Conservation (phyloP, 2,888 invertebrate genomes). For the Silvanus unidentatus region DNA sequence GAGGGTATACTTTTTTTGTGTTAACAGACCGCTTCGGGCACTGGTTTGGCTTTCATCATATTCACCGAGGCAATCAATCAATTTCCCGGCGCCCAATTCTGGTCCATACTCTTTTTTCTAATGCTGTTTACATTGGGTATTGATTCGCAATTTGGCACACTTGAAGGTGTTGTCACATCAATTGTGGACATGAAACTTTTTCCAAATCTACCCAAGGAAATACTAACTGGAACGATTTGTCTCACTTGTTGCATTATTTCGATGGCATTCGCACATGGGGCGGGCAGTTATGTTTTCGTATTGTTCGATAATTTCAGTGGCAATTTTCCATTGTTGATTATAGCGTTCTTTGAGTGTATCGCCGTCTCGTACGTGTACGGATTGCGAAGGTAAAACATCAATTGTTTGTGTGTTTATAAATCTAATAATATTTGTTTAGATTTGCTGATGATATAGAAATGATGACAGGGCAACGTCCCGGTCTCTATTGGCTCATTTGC, state of each 20-base stretch:
- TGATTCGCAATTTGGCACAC: constrained; percentile 92
- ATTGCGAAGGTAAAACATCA: constrained; percentile 64
- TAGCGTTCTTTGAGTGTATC: constrained; percentile 88
- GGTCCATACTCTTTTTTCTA: constrained; percentile 93
- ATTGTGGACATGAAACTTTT: constrained; percentile 92
- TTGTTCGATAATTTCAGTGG: constrained; percentile 92
- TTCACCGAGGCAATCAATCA: constrained; percentile 98
- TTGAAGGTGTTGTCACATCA: constrained; percentile 93
- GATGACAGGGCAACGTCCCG: constrained; percentile 88
- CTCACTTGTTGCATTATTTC: constrained; percentile 76
- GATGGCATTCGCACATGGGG: constrained; percentile 86
- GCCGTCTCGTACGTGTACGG: constrained; percentile 94
- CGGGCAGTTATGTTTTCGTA: constrained; percentile 90
- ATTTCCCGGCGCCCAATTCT: constrained; percentile 92
- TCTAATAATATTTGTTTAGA: constrained; percentile 44
- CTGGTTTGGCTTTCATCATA: constrained; percentile 93
- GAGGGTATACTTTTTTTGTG: constrained; percentile 12
- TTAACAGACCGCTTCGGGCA: constrained; percentile 88
- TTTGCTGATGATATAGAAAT: constrained; percentile 91
- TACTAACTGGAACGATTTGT: constrained; percentile 76
- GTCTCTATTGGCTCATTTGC: constrained; percentile 86
- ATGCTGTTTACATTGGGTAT: constrained; percentile 96
- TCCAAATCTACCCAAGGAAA: constrained; percentile 85
- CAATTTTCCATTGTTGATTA: constrained; percentile 85
- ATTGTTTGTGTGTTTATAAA: background rate